Percentiles rank a stretch among this genome's conserved stretches.
These are phyloP conservation scores for Apodemus agrarius DNA, from an alignment of 2,797 vertebrate genomes.

Conservation along the genomic window DNA sequence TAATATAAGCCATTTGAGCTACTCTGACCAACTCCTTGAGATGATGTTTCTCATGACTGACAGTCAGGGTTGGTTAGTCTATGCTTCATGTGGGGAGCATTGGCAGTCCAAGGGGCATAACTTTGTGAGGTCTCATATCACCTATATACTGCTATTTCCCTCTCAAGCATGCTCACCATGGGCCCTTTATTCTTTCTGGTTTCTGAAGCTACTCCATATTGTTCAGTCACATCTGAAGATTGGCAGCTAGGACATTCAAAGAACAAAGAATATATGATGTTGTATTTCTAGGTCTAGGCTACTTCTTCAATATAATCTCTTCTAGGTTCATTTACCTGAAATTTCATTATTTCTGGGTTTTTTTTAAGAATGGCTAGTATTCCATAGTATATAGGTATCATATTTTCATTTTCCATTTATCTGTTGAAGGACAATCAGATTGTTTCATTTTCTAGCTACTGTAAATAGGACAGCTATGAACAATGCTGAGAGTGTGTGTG, in stretches of 20 bases:
- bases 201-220: background rate
- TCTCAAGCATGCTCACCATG: background rate
- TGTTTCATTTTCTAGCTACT: no score
- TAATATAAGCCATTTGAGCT: background rate
- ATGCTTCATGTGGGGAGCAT: background rate
- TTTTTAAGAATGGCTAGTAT: background rate
- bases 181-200: background rate
- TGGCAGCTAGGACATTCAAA: background rate
- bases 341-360: background rate
- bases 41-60: background rate
- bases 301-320: background rate
- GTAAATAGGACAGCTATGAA: background rate
- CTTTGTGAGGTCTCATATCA: background rate
- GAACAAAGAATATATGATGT: background rate
- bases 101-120: background rate
- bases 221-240: background rate
- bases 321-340: background rate
- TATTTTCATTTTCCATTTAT: background rate
- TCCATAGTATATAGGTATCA: background rate
- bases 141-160: background rate
- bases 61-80: no score
- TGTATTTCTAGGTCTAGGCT: background rate
- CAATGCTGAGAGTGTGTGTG: background rate
- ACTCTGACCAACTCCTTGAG: background rate
- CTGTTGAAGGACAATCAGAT: background rate